Evolutionary conservation across 2,888 invertebrate species (phyloP).

Genomic region (Campaea margaritaria): DNA sequence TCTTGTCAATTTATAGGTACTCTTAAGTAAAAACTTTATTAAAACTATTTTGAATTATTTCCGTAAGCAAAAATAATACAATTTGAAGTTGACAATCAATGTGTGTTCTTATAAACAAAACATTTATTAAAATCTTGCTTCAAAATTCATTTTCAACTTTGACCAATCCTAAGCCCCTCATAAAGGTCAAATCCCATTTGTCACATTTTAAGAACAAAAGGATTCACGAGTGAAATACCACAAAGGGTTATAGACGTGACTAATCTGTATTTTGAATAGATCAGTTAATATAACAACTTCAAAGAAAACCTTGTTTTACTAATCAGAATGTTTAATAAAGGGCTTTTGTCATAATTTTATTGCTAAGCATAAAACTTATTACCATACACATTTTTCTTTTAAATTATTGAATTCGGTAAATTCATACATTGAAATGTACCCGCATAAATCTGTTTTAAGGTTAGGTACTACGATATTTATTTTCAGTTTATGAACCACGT

Average conservation of each 20-base stretch:
- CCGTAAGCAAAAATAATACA: no score
- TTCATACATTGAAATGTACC: no score
- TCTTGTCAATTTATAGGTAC: no score
- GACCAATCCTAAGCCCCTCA: constrained; percentile 4
- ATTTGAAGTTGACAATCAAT: no score
- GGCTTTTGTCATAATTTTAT: background rate
- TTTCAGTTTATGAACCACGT: no score
- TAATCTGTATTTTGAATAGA: constrained; percentile 15
- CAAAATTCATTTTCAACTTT: background rate
- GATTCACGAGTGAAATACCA: constrained; percentile 20
- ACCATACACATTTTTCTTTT: no score
- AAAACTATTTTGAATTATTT: no score
- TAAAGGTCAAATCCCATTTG: constrained; percentile 24
- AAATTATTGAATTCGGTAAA: background rate
- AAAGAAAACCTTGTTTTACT: constrained; percentile 13
- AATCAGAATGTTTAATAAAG: constrained; percentile 1
- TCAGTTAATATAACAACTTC: constrained; percentile 8
- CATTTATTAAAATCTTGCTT: background rate
- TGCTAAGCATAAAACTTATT: background rate
- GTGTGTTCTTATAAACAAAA: no score
- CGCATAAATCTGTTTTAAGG: no score
- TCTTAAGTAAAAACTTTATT: no score
- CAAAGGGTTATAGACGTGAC: constrained; percentile 17
- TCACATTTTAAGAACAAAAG: constrained; percentile 17
- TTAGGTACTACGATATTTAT: no score